Evolutionary conservation across 2,888 invertebrate species (phyloP).

Genomic region (Archaeoteleia sp.): DNA sequence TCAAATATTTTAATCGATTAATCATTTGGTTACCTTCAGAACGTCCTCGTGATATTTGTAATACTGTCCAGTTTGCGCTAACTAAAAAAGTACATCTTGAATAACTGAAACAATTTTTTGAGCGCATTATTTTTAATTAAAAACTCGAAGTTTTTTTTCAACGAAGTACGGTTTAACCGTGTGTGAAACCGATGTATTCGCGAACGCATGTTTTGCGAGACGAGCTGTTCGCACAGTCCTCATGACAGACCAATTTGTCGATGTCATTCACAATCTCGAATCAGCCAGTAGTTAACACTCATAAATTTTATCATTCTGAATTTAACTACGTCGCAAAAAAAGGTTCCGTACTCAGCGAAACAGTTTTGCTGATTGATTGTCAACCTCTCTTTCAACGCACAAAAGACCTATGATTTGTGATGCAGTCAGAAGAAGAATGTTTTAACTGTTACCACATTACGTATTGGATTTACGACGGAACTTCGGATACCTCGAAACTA

Average conservation of each 20-base stretch:
- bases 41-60: too few relatives aligned
- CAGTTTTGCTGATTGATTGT: slow-evolving; percentile 39
- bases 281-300: slow-evolving; percentile 48
- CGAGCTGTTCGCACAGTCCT: slow-evolving; percentile 25
- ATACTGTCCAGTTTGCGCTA: too few relatives aligned
- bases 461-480: slow-evolving; percentile 21
- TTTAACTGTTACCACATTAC: slow-evolving; percentile 5
- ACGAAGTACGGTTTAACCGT: not conserved
- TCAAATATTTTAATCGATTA: too few relatives aligned
- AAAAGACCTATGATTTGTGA: slow-evolving; percentile 42
- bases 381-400: slow-evolving; percentile 27
- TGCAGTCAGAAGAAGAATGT: slow-evolving; percentile 14
- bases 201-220: slow-evolving; percentile 35
- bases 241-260: slow-evolving; percentile 64
- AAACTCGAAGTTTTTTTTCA: too few relatives aligned
- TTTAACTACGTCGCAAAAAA: slow-evolving; percentile 40
- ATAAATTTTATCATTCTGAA: slow-evolving; percentile 46
- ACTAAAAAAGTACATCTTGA: not conserved
- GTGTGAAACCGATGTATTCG: slow-evolving; percentile 7
- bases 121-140: too few relatives aligned
- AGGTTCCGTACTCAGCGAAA: slow-evolving; percentile 38
- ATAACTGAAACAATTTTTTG: too few relatives aligned
- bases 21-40: too few relatives aligned
- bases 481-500: too few relatives aligned
- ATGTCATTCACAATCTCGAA: slow-evolving; percentile 60